Conservation (phyloP, 2,888 invertebrate genomes). For the Aproaerema taeniolella region DNA sequence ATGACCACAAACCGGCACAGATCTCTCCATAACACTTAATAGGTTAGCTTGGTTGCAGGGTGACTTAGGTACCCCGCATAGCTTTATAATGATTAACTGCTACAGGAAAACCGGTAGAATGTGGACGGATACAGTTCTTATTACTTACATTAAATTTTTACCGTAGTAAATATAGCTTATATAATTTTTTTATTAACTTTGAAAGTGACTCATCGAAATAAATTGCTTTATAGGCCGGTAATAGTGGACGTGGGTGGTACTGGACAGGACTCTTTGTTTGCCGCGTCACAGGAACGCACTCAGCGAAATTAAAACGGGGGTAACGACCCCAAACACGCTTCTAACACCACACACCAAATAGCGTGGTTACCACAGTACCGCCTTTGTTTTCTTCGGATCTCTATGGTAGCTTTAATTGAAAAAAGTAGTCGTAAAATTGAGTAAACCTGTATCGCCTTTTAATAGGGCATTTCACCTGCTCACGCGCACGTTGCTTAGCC, state of each 20-base stretch:
- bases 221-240: conserved; percentile 56
- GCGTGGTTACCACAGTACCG: conserved; percentile 1
- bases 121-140: conserved; percentile 31
- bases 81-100: conserved; percentile 46
- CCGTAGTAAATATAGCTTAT: conserved; percentile 20
- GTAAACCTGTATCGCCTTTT: conserved; percentile 29
- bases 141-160: conserved; percentile 38
- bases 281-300: conserved; percentile 65
- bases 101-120: conserved; percentile 39
- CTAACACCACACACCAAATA: neutral
- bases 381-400: neutral
- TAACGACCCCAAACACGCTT: conserved; percentile 34
- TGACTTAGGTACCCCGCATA: conserved; percentile 43
- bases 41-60: conserved; percentile 32
- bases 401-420: too few species aligned
- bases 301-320: conserved; percentile 66
- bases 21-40: conserved; percentile 38
- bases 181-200: conserved; percentile 44
- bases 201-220: conserved; percentile 60
- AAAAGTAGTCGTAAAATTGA: too few species aligned
- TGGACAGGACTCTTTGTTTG: conserved; percentile 70
- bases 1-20: conserved; percentile 54
- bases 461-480: conserved; percentile 57
- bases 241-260: conserved; percentile 58
- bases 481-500: conserved; percentile 37